These are phyloP conservation scores for Dromaius novaehollandiae DNA, from an alignment of 2,113 vertebrate species.

Conservation along the genomic window DNA sequence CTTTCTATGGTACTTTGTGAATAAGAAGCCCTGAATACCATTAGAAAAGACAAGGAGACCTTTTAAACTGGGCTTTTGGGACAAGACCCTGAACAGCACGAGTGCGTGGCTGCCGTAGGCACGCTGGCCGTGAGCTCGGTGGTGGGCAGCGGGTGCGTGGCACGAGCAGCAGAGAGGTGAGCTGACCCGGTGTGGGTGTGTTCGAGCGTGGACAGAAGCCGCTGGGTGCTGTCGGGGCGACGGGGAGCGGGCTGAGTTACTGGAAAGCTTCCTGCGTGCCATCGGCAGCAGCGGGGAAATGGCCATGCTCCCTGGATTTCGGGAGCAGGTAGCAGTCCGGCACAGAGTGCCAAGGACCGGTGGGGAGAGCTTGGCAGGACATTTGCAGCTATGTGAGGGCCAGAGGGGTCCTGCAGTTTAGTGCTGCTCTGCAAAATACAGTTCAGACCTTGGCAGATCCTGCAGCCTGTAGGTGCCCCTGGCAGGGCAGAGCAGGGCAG, in stretches of 20 bases:
- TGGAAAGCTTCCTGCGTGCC: no score
- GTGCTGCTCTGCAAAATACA: no score
- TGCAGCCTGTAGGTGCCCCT: no score
- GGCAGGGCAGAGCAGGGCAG: no score
- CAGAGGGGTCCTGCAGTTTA: no score
- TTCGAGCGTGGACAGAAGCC: no score
- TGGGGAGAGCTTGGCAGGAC: background rate
- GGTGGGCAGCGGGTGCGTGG: background rate
- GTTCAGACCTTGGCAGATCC: no score
- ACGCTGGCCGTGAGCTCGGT: background rate
- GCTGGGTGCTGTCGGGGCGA: background rate
- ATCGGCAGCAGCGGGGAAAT: no score
- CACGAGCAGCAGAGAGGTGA: background rate
- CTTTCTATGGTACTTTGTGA: no score
- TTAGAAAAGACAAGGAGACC: background rate
- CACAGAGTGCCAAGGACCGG: no score
- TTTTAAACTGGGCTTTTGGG: background rate
- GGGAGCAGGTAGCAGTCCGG: background rate
- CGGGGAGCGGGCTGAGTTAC: no score
- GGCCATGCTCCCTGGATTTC: background rate
- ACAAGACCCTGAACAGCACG: background rate
- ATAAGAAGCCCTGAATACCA: background rate
- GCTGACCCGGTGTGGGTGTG: background rate
- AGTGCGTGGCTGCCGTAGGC: background rate
- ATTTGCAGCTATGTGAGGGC: background rate